These are phyloP conservation scores for Nasonia oneida DNA, from an alignment of 2,888 invertebrate genomes.

Conservation along the genomic window DNA sequence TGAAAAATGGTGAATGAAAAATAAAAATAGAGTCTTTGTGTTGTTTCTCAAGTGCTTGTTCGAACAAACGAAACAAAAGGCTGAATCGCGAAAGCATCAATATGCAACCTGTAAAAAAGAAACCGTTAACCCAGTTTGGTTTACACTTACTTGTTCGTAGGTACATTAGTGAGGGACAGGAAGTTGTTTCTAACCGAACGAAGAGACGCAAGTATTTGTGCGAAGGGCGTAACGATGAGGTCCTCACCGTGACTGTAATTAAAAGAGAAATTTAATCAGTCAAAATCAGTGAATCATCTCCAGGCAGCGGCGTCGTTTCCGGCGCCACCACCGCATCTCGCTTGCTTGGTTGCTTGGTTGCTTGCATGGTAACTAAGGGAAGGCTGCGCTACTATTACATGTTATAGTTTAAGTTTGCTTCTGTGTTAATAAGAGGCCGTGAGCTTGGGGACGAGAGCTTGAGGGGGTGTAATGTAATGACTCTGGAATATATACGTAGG, in stretches of 20 bases:
- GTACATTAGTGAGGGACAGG: conserved; percentile 97
- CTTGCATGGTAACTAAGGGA: background rate
- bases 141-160: conserved; percentile 90
- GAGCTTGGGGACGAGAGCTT: background rate
- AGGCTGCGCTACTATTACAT: background rate
- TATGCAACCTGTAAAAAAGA: background rate
- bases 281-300: conserved; percentile 25
- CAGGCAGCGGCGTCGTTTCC: background rate
- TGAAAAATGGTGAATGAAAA: background rate
- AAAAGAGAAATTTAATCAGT: conserved; percentile 66
- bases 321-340: background rate
- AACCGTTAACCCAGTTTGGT: background rate
- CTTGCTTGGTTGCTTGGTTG: no score
- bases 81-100: background rate
- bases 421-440: conserved; percentile 28
- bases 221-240: conserved; percentile 99
- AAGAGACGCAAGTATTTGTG: conserved; percentile 99
- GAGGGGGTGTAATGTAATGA: background rate
- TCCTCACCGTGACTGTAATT: conserved; percentile 96
- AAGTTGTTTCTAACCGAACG: conserved; percentile 99
- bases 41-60: no score
- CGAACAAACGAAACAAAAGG: background rate
- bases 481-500: background rate
- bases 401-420: conserved; percentile 20
- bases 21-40: background rate